These are phyloP conservation scores for Rousettus leschenaultii DNA, from an alignment of 2,113 vertebrate species.

Conservation along the genomic window DNA sequence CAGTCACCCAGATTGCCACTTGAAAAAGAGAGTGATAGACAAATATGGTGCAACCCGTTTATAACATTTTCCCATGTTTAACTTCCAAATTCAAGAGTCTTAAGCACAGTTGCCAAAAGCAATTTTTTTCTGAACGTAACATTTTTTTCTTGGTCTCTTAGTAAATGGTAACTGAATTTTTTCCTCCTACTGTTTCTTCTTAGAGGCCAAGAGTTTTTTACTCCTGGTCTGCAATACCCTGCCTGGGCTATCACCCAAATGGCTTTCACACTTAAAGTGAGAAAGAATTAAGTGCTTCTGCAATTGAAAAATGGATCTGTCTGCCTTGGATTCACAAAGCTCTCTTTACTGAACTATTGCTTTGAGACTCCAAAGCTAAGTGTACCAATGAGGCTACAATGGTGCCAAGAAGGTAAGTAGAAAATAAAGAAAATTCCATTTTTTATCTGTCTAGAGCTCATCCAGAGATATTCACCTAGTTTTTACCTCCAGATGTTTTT, in stretches of 20 bases:
- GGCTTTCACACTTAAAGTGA: conserved; percentile 76
- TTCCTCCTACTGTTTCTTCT: conserved; percentile 62
- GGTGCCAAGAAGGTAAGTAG: conserved; percentile 47
- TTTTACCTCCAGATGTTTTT: neutral
- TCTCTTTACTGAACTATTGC: conserved; percentile 59
- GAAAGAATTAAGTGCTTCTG: conserved; percentile 76
- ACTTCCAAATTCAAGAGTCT: conserved; percentile 74
- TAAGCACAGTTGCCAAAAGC: conserved; percentile 55
- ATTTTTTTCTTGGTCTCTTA: conserved; percentile 52
- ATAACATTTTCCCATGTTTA: conserved; percentile 77
- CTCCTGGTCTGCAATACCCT: conserved; percentile 69
- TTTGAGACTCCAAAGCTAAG: conserved; percentile 52
- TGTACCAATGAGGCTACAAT: neutral
- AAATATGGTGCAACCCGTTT: conserved; percentile 62
- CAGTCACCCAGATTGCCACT: conserved; percentile 74
- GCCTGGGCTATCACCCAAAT: conserved; percentile 73
- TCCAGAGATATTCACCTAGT: neutral
- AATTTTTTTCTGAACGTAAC: conserved; percentile 58
- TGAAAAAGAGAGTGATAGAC: conserved; percentile 73
- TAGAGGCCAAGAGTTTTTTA: conserved; percentile 75
- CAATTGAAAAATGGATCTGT: conserved; percentile 66
- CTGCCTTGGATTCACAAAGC: conserved; percentile 57
- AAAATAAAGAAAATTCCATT: neutral
- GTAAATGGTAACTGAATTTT: conserved; percentile 69
- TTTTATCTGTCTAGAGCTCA: neutral